These are phyloP conservation scores for Poecile atricapillus DNA, from an alignment of 2,113 vertebrate species.

Conservation along the genomic window DNA sequence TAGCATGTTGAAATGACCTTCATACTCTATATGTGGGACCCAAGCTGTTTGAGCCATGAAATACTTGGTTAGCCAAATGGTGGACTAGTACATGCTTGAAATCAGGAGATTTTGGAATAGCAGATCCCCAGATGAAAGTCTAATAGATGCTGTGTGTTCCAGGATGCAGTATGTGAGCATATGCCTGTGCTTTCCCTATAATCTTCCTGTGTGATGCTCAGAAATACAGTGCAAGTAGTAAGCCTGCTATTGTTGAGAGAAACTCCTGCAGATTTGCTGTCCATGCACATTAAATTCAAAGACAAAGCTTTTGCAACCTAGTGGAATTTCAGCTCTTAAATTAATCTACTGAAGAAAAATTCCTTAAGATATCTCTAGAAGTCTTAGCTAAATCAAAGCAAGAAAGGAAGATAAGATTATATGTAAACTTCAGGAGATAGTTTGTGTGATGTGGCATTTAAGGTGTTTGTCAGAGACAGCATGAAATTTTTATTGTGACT, in stretches of 20 bases:
- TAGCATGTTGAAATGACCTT: background rate
- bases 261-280: constrained; percentile 10
- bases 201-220: background rate
- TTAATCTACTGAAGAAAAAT: background rate
- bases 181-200: background rate
- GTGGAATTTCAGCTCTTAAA: background rate
- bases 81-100: background rate
- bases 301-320: background rate
- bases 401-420: background rate
- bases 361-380: background rate
- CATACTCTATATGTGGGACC: background rate
- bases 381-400: background rate
- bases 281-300: background rate
- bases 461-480: background rate
- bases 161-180: background rate
- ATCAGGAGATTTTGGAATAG: background rate
- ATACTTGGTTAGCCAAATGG: background rate
- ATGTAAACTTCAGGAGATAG: background rate
- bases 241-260: background rate
- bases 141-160: background rate
- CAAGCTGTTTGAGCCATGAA: background rate
- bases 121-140: background rate
- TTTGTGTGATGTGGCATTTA: background rate
- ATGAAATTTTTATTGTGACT: background rate
- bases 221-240: background rate